Evolutionary conservation across 2,888 invertebrate genomes (phyloP).

Genomic region (Caenorhabditis virilis): DNA sequence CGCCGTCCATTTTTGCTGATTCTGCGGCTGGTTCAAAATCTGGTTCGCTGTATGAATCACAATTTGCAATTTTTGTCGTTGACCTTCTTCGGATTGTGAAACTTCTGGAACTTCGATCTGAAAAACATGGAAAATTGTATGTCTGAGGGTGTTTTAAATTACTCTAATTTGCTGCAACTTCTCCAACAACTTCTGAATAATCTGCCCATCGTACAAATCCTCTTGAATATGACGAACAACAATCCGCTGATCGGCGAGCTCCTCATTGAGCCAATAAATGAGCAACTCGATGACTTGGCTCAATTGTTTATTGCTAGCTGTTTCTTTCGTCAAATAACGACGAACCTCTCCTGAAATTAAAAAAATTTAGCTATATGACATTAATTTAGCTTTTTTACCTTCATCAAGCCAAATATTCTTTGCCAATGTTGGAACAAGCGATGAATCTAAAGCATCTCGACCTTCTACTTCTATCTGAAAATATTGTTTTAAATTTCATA

Average conservation of each 20-base stretch:
- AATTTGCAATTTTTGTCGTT: conserved; percentile 85
- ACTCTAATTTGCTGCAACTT: conserved; percentile 64
- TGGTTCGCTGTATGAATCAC: conserved; percentile 87
- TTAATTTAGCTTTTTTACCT: conserved; percentile 45
- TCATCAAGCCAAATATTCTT: conserved; percentile 75
- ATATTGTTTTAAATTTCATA: too few species aligned
- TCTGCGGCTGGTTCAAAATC: conserved; percentile 73
- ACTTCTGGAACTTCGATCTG: conserved; percentile 94
- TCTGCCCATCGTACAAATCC: conserved; percentile 96
- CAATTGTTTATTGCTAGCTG: conserved; percentile 81
- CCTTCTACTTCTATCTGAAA: conserved; percentile 65
- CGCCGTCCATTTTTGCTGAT: conserved; percentile 89
- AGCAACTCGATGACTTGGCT: conserved; percentile 74
- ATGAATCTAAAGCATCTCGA: conserved; percentile 64
- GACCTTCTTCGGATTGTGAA: conserved; percentile 95
- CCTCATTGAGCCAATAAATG: conserved; percentile 96
- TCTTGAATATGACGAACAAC: conserved; percentile 92
- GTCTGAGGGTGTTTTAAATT: not conserved
- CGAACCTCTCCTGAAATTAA: conserved; percentile 81
- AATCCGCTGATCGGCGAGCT: conserved; percentile 90
- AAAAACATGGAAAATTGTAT: conserved; percentile 6
- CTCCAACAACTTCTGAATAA: conserved; percentile 76
- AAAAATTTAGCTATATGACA: not conserved
- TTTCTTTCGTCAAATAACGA: conserved; percentile 88
- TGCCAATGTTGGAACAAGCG: conserved; percentile 59